phyloP scores from a whole-genome alignment of 2,797 vertebrate genomes.

The Mycteria americana region DNA sequence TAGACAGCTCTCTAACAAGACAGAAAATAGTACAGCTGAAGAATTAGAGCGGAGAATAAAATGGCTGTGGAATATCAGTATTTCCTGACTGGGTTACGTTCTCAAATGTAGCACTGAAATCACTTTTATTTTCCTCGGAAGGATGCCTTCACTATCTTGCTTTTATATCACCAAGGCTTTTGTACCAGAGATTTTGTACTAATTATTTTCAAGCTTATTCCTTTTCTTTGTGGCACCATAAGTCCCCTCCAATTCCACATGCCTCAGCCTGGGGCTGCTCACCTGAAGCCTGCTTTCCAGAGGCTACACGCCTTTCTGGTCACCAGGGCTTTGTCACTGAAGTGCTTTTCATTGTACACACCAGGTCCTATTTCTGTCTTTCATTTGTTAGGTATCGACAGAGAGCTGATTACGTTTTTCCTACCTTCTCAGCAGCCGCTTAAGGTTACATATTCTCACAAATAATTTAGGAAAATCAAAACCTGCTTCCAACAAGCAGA shows the following conservation, averaged over 20 bases:
- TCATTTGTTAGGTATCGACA: background rate
- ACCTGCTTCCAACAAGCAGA: background rate
- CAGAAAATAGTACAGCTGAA: background rate
- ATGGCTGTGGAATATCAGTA: background rate
- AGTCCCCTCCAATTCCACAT: background rate
- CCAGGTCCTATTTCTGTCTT: background rate
- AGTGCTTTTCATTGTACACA: background rate
- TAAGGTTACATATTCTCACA: background rate
- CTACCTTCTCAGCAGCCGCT: background rate
- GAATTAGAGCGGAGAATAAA: background rate
- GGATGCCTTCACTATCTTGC: background rate
- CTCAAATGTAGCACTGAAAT: background rate
- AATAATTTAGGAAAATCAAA: background rate
- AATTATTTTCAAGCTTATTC: background rate
- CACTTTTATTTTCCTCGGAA: background rate
- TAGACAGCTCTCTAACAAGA: background rate
- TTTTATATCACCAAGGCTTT: background rate
- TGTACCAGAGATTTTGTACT: background rate
- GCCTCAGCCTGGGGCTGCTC: background rate
- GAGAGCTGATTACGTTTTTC: background rate
- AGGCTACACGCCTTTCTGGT: background rate
- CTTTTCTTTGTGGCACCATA: background rate
- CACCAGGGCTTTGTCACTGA: rapidly evolving
- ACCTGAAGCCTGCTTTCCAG: background rate
- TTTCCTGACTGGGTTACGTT: background rate